A percentile compares a stretch with the other conserved stretches of the same genome.
phyloP scores from a whole-genome alignment of 1,140 invertebrate genomes.

The Pseudomyrmex flavicornis region DNA sequence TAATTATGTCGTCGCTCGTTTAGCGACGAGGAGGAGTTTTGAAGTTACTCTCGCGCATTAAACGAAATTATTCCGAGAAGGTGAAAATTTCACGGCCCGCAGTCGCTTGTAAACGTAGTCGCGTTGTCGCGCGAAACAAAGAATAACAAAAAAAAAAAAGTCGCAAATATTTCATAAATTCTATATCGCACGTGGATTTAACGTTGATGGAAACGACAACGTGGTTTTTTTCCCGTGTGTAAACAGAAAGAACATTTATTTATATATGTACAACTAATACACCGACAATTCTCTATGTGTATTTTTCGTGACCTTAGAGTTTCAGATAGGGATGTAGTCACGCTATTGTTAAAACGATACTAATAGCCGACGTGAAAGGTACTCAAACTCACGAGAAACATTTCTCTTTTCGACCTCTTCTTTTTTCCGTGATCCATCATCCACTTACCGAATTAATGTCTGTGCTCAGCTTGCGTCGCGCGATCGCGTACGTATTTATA shows the following conservation, averaged over 20 bases:
- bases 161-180: conserved; percentile 48
- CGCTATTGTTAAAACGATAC: conserved; percentile 24
- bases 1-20: conserved; percentile 68
- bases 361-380: conserved; percentile 13
- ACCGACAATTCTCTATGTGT: background rate
- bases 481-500: conserved; percentile 30
- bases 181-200: background rate
- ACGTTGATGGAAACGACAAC: background rate
- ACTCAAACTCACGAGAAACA: conserved; percentile 47
- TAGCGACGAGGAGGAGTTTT: conserved; percentile 35
- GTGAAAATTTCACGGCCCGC: conserved; percentile 34
- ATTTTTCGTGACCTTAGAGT: background rate
- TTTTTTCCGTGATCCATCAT: conserved; percentile 56
- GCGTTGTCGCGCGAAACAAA: background rate
- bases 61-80: conserved; percentile 49
- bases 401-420: conserved; percentile 44
- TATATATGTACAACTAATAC: background rate
- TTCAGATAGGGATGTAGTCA: background rate
- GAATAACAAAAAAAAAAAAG: background rate
- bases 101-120: conserved; percentile 3
- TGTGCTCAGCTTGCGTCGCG: conserved; percentile 28
- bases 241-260: background rate
- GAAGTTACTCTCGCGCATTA: conserved; percentile 46
- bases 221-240: background rate
- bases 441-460: conserved; percentile 59